Base-by-base conservation (phyloP, 2,113 vertebrate genomes). In the Silurus meridionalis region DNA sequence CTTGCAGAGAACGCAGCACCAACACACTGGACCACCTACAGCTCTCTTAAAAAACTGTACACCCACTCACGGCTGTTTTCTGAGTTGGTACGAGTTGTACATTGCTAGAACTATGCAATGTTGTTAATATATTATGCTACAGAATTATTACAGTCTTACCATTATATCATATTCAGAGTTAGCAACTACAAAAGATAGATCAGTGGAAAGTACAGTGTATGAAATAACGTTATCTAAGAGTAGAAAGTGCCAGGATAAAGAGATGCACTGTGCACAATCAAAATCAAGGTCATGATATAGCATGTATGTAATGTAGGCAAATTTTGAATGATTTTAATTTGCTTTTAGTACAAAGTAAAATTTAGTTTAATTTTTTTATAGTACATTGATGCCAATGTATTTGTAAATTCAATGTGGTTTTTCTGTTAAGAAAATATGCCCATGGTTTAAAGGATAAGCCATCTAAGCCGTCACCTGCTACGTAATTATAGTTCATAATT, bases 11-110 rank as follows among this genome's bases (percentile, higher is more conserved):
- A 57, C 80, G 61, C 85, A 82, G 77, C 85, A 83, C 85, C 85
- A 77, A 86, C 85, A 86, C 85, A 74, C 80, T 80, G 64, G 71
- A 82, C 79, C 85, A 86, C 80, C 85, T 86, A 86, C 85, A 82
- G 80, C 53, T 79, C 84, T 85, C 58, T 86, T 52, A 61, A 64
- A 82, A 82, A 86, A 57, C 67, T 66, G n/a, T 57, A 83, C 85
- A 52, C 85, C 85, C 85, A 86, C 85, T 77, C 85, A 77, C 55
- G 80, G 69, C 80, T 86, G 85, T 80, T 86, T 86, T 81, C 53
- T 52, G 37, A 86, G 85, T 72, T 25, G 28, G 58, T 86, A 57
- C 15, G 58, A 86, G 85, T 13, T 75, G 85, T 66, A 57, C 60
- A 50, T 60, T n/a, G 69, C 80, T 75, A 46, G 19, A 64, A 86